Evolutionary conservation across 2,888 invertebrate genomes (phyloP).

Genomic region (Boloria selene): DNA sequence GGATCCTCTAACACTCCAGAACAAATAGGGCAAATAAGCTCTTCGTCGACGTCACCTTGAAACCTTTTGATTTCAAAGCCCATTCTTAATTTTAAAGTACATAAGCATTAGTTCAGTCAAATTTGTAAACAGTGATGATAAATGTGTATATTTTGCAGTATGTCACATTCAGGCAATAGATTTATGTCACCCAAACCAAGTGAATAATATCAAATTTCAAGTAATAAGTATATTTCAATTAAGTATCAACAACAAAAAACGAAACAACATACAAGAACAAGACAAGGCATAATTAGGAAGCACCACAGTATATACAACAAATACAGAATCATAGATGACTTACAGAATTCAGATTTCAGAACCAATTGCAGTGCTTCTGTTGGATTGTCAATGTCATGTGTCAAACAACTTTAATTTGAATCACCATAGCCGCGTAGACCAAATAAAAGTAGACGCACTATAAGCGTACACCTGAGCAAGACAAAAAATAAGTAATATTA

Average conservation of each 20-base stretch:
- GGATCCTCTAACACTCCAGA: constrained; percentile 97
- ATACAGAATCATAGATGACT: too few relatives aligned
- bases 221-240: too few relatives aligned
- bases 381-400: too few relatives aligned
- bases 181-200: constrained; percentile 47
- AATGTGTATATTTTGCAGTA: constrained; percentile 18
- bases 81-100: constrained; percentile 81
- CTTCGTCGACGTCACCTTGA: constrained; percentile 98
- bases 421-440: too few relatives aligned
- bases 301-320: constrained; percentile 10
- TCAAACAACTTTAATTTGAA: too few relatives aligned
- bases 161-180: constrained; percentile 33
- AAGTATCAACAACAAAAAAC: constrained; percentile 46
- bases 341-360: neutral
- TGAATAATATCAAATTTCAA: constrained; percentile 45
- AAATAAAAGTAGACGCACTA: too few relatives aligned
- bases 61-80: constrained; percentile 97
- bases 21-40: constrained; percentile 97
- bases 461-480: too few relatives aligned
- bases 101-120: constrained; percentile 32
- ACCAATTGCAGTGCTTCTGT: too few relatives aligned
- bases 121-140: constrained; percentile 9
- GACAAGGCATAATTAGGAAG: constrained; percentile 17
- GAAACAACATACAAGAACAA: constrained; percentile 34
- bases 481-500: too few relatives aligned